Conservation (phyloP, 2,113 vertebrate genomes). For the Damaliscus lunatus region DNA sequence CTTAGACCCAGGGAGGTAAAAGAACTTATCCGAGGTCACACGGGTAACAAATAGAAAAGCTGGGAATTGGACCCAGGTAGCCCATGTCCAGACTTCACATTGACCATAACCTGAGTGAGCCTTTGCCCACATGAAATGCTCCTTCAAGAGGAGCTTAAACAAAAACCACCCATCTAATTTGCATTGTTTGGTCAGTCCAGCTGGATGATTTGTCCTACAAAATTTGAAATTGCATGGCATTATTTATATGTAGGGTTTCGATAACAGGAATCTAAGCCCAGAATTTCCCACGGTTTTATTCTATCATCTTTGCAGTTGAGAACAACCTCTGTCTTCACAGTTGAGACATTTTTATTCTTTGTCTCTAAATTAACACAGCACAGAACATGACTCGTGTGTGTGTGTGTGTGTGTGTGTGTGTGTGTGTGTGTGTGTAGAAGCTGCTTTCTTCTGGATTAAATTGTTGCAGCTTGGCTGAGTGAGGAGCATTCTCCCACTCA, state of each 20-base stretch:
- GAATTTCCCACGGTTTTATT: background rate
- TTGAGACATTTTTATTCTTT: slow-evolving; percentile 61
- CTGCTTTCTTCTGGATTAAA: slow-evolving; percentile 77
- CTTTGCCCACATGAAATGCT: background rate
- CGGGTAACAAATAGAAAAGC: background rate
- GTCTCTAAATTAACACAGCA: slow-evolving; percentile 48
- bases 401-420: background rate
- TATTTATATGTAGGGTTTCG: background rate
- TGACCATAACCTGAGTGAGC: background rate
- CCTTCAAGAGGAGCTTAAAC: background rate
- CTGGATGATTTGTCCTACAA: background rate
- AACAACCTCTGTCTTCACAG: slow-evolving; percentile 13
- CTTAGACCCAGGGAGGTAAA: background rate
- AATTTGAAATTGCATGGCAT: background rate
- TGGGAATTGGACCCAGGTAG: background rate
- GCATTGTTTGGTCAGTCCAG: background rate
- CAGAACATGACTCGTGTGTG: background rate
- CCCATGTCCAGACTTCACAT: background rate
- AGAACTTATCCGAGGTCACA: background rate
- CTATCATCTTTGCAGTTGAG: background rate
- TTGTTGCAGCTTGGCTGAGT: slow-evolving; percentile 73
- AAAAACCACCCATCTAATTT: background rate
- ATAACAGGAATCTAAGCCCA: background rate
- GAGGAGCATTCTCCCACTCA: slow-evolving; percentile 76
- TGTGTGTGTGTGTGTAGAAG: slow-evolving; percentile 59